Evolutionary conservation across 2,113 vertebrate species (phyloP).

Genomic region (Misgurnus anguillicaudatus): DNA sequence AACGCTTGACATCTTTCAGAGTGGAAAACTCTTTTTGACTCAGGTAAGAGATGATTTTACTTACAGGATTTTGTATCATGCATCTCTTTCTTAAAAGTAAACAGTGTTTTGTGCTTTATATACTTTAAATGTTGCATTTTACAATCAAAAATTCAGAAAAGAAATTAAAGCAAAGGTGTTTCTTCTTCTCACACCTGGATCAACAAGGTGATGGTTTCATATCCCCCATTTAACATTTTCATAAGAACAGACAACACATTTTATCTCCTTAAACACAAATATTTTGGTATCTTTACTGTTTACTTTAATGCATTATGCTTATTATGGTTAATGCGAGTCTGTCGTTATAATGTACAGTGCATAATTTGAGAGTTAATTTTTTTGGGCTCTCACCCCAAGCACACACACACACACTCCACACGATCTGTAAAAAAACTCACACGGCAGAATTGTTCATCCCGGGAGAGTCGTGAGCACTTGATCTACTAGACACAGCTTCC

Average conservation of each 20-base stretch:
- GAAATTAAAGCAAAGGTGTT: neutral
- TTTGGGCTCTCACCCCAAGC: too few species aligned
- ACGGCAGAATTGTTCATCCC: neutral
- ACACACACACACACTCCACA: neutral
- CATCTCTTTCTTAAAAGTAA: neutral
- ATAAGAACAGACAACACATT: too few species aligned
- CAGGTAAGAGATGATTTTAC: slow-evolving; percentile 29
- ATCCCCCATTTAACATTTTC: neutral
- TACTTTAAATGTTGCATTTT: neutral
- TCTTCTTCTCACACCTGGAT: neutral
- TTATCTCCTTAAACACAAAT: neutral
- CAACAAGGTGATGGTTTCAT: neutral
- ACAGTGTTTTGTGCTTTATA: neutral
- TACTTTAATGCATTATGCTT: too few species aligned
- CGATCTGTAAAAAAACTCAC: neutral
- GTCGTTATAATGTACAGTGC: neutral
- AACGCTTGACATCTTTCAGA: neutral
- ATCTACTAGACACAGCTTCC: neutral
- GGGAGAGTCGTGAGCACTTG: neutral
- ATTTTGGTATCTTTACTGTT: too few species aligned
- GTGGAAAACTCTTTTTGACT: neutral
- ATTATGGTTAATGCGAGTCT: too few species aligned
- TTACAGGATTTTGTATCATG: neutral
- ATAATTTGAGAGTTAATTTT: neutral
- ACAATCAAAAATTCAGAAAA: neutral